These are phyloP conservation scores for Phania funesta DNA, from an alignment of 2,888 invertebrate species.

Conservation along the genomic window DNA sequence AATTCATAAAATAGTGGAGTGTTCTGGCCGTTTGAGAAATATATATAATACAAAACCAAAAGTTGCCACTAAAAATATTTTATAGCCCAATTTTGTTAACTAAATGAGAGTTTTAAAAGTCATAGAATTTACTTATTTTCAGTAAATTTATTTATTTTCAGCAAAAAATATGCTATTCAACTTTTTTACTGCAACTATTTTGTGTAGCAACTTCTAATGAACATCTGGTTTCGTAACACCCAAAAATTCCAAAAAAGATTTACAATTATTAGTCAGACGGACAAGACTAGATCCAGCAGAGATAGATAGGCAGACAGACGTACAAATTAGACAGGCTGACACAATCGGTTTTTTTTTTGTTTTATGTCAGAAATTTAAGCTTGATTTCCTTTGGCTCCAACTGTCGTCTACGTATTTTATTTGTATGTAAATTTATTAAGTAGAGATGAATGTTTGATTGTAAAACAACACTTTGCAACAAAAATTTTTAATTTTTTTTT, in stretches of 20 bases:
- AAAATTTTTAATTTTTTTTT: background rate
- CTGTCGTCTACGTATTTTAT: slow-evolving; percentile 36
- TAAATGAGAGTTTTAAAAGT: too few species aligned
- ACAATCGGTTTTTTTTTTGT: slow-evolving; percentile 8
- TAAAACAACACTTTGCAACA: slow-evolving; percentile 23
- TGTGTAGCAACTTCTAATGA: too few species aligned
- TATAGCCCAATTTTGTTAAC: too few species aligned
- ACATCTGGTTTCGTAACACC: slow-evolving; percentile 2
- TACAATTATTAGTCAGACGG: slow-evolving; percentile 19
- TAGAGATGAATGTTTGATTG: slow-evolving; percentile 39
- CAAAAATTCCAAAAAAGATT: background rate
- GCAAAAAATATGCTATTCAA: too few species aligned
- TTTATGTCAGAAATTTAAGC: slow-evolving; percentile 28
- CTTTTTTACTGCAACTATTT: too few species aligned
- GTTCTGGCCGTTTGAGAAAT: too few species aligned
- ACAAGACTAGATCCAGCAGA: slow-evolving; percentile 2
- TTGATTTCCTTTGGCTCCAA: slow-evolving; percentile 20
- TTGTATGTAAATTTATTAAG: slow-evolving; percentile 49
- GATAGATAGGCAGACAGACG: background rate
- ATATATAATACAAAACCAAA: too few species aligned
- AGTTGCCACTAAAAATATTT: too few species aligned
- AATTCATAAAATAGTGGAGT: too few species aligned
- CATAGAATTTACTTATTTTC: too few species aligned
- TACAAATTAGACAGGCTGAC: slow-evolving; percentile 44
- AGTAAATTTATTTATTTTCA: too few species aligned